Percentiles rank a stretch among this genome's conserved stretches.
Evolutionary conservation across 2,888 invertebrate species (phyloP).

Genomic region (Brachyopa scutellaris): DNA sequence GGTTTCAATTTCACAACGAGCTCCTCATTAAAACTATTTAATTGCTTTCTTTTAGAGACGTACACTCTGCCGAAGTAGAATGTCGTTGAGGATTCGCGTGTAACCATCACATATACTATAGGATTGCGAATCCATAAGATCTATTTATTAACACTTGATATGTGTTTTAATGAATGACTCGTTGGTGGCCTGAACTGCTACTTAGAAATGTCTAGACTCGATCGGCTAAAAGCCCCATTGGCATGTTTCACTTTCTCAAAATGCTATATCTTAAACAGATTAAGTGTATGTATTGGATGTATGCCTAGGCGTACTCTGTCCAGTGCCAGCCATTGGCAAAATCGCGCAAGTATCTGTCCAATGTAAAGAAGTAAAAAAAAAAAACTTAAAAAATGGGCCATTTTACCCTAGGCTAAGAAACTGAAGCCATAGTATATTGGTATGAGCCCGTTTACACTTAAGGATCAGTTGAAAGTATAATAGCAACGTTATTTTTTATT

Average conservation of each 20-base stretch:
- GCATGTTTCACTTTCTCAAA: conserved; percentile 39
- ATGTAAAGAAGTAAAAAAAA: not conserved
- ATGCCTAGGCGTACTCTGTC: conserved; percentile 5
- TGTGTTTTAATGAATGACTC: conserved; percentile 28
- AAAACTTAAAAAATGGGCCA: conserved; percentile 14
- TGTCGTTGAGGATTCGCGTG: conserved; percentile 27
- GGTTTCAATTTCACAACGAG: conserved; percentile 66
- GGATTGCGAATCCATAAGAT: conserved; percentile 24
- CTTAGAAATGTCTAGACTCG: conserved; percentile 26
- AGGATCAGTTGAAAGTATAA: not conserved
- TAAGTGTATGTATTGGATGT: not conserved
- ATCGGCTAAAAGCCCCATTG: not conserved
- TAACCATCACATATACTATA: conserved; percentile 11
- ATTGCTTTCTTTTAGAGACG: conserved; percentile 45
- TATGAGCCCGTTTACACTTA: not conserved
- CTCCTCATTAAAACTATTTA: conserved; percentile 31
- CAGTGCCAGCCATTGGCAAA: conserved; percentile 34
- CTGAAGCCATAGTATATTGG: not conserved
- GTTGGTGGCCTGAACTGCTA: conserved; percentile 30
- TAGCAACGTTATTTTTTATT: too few species aligned
- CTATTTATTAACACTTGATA: conserved; percentile 36
- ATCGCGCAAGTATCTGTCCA: conserved; percentile 8
- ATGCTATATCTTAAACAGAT: not conserved
- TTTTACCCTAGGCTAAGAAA: conserved; percentile 15
- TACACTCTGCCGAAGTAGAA: conserved; percentile 13